A percentile compares a stretch with the other conserved stretches of the same genome.
phyloP scores from a whole-genome alignment of 2,113 vertebrate species.

The Chlorodrepanis virens region DNA sequence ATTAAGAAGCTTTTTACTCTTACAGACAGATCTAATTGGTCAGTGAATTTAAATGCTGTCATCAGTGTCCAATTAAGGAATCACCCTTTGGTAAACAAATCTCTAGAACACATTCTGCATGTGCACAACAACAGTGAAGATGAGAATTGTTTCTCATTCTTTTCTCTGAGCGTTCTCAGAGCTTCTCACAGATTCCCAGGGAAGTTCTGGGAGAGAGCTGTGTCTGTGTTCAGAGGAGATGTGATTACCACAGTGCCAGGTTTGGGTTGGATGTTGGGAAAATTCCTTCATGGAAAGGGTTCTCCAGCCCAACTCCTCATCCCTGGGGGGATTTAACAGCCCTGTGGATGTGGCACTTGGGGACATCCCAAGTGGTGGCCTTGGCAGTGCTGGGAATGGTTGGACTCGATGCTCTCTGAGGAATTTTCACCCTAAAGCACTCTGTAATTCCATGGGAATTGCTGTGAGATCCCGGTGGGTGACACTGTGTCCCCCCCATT shows the following conservation, averaged over 20 bases:
- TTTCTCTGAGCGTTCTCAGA: too few species aligned
- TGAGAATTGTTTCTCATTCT: too few species aligned
- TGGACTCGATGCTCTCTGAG: background rate
- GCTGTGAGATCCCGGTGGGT: background rate
- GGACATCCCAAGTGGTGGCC: background rate
- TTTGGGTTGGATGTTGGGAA: background rate
- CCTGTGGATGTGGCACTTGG: background rate
- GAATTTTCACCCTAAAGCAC: background rate
- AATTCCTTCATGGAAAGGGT: accelerated
- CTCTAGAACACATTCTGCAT: too few species aligned
- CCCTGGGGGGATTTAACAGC: background rate
- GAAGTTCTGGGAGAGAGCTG: too few species aligned
- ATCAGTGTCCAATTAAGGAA: too few species aligned
- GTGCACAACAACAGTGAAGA: too few species aligned
- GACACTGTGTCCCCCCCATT: background rate
- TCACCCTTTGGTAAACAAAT: too few species aligned
- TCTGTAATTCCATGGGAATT: background rate
- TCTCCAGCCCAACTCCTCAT: accelerated
- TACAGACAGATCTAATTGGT: too few species aligned
- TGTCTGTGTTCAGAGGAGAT: too few species aligned
- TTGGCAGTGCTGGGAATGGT: background rate
- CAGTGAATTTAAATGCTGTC: too few species aligned
- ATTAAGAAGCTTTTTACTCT: too few species aligned
- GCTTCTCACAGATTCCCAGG: too few species aligned
- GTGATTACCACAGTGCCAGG: background rate